Evolutionary conservation across 2,113 vertebrate species (phyloP), one percentile per base, ranked within the genome.

Genomic region (Garra rufa): DNA sequence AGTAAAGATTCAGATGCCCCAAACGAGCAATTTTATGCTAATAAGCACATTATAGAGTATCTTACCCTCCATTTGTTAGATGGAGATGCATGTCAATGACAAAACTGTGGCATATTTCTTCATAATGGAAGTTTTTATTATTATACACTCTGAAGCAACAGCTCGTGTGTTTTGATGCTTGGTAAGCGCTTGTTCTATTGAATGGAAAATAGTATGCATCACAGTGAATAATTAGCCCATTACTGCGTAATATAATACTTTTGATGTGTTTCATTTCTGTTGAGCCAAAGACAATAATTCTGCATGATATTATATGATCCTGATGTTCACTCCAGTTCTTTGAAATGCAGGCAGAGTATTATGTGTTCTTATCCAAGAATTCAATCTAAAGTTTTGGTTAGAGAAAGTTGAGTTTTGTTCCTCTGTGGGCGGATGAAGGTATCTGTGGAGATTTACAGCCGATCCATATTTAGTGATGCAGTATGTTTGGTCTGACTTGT

Each of bases 381-480:
- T 24, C 2, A 24, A 43, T 78, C 76, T 26, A 44, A 63, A 80
- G 77, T 80, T 65, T 65, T 65, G 43, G 59, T 21, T 30, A 6
- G 24, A 48, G 15, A 19, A 30, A 48, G 59, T 26, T 63, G 11
- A 26, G 13, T 30, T 80, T 46, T 26, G 30, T 78, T 79, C 41
- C 57, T 80, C 59, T 21, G 6, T 0, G 57, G n/a, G 2, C 9
- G 77, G 34, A 61, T 13, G 24, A 24, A 26, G 13, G 41, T 44
- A 19, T 46, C 77, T 61, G 21, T 52, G 50, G 59, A 69, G 61
- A 84, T 61, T 83, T 61, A 34, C 24, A 52, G 41, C 17, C 26
- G n/a, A 78, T 70, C 41, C 28, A 28, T 63, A 38, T 77, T 84
- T 61, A 76, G 50, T 70, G 73, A 75, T 84, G 67, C 75, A 70